phyloP scores from a whole-genome alignment of 2,113 vertebrate species.

The Cettia cetti region DNA sequence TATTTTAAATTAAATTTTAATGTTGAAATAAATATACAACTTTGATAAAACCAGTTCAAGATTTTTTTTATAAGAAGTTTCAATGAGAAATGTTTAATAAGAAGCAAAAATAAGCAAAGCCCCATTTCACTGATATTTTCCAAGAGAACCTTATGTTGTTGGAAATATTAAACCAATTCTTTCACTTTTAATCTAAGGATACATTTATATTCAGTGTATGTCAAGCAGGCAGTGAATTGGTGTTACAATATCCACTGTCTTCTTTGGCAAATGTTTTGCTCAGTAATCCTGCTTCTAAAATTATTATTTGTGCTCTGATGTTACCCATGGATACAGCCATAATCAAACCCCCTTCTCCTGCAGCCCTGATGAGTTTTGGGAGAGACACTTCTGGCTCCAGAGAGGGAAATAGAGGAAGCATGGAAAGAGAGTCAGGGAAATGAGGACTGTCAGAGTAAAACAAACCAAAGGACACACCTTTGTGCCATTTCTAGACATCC shows the following conservation, averaged over 20 bases:
- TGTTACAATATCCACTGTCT: not conserved
- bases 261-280: not conserved
- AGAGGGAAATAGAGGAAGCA: not conserved
- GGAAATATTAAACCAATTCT: constrained; percentile 3
- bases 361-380: not conserved
- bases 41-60: not conserved
- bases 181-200: not conserved
- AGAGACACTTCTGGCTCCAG: not conserved
- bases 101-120: not conserved
- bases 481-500: not conserved
- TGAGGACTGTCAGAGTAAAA: not conserved
- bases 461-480: not conserved
- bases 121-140: not conserved
- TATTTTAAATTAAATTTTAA: constrained; percentile 18
- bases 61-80: not conserved
- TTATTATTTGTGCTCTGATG: not conserved
- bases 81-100: not conserved
- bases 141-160: not conserved
- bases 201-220: not conserved
- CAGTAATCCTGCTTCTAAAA: not conserved
- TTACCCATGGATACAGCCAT: not conserved
- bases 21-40: not conserved
- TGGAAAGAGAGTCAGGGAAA: not conserved
- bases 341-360: not conserved
- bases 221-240: not conserved